A percentile compares a stretch with the other conserved stretches of the same genome.
Conservation (phyloP, 2,797 vertebrate genomes). For the Syndactyla subalaris region DNA sequence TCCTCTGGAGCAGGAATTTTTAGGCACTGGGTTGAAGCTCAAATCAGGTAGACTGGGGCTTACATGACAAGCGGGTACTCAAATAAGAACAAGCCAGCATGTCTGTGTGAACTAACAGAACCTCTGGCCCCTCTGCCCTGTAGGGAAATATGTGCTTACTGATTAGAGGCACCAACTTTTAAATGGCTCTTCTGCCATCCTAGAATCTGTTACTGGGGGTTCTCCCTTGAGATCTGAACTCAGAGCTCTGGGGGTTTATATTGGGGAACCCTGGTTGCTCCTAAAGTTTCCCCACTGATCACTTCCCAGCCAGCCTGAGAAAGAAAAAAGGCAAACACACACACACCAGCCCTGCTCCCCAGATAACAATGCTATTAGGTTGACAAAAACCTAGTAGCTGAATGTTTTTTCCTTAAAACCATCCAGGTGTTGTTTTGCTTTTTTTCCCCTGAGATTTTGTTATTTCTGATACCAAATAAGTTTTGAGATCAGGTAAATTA, state of each 20-base stretch:
- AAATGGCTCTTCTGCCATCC: background rate
- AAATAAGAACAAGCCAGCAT: background rate
- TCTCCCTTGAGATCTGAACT: background rate
- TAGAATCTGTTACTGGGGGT: background rate
- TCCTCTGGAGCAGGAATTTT: background rate
- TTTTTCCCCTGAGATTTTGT: background rate
- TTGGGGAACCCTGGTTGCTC: background rate
- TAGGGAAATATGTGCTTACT: background rate
- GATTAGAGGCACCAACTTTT: background rate
- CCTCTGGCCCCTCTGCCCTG: background rate
- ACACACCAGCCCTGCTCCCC: background rate
- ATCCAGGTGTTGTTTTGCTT: no score
- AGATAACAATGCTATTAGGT: background rate
- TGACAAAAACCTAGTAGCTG: background rate
- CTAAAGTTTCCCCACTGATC: background rate
- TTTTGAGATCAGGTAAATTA: background rate
- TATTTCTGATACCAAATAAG: background rate
- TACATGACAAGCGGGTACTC: background rate
- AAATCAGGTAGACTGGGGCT: background rate
- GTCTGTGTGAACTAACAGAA: background rate
- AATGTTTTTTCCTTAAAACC: background rate
- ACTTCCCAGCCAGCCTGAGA: background rate
- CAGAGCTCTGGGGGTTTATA: background rate
- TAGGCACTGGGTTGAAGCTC: background rate
- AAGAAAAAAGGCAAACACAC: background rate